Evolutionary conservation across 2,113 vertebrate species (phyloP).

Genomic region (Xenopus borealis): DNA sequence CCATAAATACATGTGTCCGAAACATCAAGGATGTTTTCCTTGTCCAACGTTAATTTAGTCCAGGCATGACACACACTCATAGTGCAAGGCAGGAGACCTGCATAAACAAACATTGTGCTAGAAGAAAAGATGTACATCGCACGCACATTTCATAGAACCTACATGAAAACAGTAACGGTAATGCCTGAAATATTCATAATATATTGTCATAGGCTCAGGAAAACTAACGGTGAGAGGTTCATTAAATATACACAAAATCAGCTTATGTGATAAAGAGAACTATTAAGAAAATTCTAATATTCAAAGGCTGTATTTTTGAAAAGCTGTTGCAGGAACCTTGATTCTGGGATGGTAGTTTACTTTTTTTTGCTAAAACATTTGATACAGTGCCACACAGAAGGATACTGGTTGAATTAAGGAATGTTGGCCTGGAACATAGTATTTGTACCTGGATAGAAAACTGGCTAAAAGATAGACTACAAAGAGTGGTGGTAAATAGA

Average conservation of each 20-base stretch:
- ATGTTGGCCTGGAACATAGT: no score
- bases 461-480: no score
- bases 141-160: conserved; percentile 28
- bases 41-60: conserved; percentile 41
- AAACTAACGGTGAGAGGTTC: conserved; percentile 10
- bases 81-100: conserved; percentile 30
- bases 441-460: no score
- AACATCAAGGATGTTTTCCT: conserved; percentile 44
- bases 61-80: conserved; percentile 39
- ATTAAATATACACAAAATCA: conserved; percentile 29
- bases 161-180: conserved; percentile 33
- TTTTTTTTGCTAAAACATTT: no score
- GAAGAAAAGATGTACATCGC: conserved; percentile 30
- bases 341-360: no score
- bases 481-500: no score
- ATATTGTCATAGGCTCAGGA: conserved; percentile 36
- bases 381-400: no score
- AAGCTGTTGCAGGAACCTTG: no score
- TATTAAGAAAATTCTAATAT: not conserved
- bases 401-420: no score
- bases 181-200: conserved; percentile 33
- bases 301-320: not conserved
- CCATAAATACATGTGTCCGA: conserved; percentile 37
- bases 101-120: conserved; percentile 35
- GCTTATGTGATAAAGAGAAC: conserved; percentile 1